Evolutionary conservation across 2,888 invertebrate species (phyloP), one percentile per base, ranked within the genome.

Genomic region (Chromoteleia sp.): DNA sequence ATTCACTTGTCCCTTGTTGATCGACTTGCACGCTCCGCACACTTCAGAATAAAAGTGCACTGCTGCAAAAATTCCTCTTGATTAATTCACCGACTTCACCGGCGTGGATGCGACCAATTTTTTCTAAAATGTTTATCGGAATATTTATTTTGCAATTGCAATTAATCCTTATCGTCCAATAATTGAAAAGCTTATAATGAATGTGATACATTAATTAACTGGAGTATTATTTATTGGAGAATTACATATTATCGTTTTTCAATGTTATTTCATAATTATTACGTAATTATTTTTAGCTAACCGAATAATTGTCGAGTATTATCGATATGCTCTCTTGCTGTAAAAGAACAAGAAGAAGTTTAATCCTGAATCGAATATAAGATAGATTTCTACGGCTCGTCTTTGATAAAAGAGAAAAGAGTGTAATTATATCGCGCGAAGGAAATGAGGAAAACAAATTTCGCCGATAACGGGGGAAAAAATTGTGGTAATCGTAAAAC

Each of bases 1-100:
- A n/a, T 63, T 76, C 78, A 25, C 80, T 67, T 43, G 73, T 80
- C 58, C 59, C 79, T 56, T 48, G 59, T 36, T 43, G 74, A 78
- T 74, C 36, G 80, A 73, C 71, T 81, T 56, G 63, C 56, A 54
- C 76, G 5, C 19, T 56, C 71, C 14, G 3, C 30, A 39, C 19
- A n/a, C 25, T 21, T 58, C 54, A 19, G 29, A 71, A 29, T 56
- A 73, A 56, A 63, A 56, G 12, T 56, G 45, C 45, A 56, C 8
- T 4, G 25, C 54, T 19, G 39, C 39, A 29, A 63, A 52, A 70
- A 52, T 75, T 67, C 39, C 45, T 58, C 43, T 48, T 63, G 33
- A 63, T 63, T 63, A 63, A 63, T 48, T 63, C 33, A 15, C 33
- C 29, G 10, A 39, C 6, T 21, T 39, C n/a, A 25, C 6, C 19